Evolutionary conservation across 2,113 vertebrate genomes (phyloP).

Genomic region (Cynoglossus semilaevis): DNA sequence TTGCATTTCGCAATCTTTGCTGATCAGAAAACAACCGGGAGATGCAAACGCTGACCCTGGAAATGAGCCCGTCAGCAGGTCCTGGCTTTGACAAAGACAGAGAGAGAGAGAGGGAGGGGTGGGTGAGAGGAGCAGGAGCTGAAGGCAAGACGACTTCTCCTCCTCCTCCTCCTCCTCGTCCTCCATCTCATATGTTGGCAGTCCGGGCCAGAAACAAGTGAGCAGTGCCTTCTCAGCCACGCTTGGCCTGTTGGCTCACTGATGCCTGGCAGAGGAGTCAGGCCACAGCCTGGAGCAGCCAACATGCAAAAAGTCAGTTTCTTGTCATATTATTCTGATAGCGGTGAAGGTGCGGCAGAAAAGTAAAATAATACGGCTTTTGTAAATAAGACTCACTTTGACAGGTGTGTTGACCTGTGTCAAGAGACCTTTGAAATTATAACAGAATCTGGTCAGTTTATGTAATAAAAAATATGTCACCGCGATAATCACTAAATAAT

Average conservation of each 20-base stretch:
- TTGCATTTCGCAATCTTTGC: conserved; percentile 16
- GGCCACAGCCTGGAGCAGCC: conserved; percentile 14
- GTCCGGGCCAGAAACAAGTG: conserved; percentile 34
- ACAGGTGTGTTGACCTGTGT: too few relatives aligned
- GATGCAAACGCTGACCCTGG: conserved; percentile 38
- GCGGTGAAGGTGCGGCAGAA: neutral
- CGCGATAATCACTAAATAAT: too few relatives aligned
- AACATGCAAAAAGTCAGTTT: rapidly evolving
- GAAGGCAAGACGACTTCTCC: conserved; percentile 23
- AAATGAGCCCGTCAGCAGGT: conserved; percentile 44
- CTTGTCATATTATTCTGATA: neutral
- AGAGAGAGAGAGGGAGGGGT: conserved; percentile 16
- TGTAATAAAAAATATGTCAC: too few relatives aligned
- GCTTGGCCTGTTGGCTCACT: conserved; percentile 19
- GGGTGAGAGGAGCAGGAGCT: conserved; percentile 19
- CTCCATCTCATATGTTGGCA: conserved; percentile 23
- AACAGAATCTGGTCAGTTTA: too few relatives aligned
- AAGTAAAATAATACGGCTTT: neutral
- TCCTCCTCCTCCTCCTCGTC: too few relatives aligned
- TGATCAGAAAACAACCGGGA: conserved; percentile 12
- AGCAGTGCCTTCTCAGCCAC: conserved; percentile 21
- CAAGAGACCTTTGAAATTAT: too few relatives aligned
- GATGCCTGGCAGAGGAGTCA: conserved; percentile 20
- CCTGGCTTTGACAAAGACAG: conserved; percentile 36
- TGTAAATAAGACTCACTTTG: too few relatives aligned